Conservation (phyloP, 2,113 vertebrate genomes). For the Sprattus sprattus region DNA sequence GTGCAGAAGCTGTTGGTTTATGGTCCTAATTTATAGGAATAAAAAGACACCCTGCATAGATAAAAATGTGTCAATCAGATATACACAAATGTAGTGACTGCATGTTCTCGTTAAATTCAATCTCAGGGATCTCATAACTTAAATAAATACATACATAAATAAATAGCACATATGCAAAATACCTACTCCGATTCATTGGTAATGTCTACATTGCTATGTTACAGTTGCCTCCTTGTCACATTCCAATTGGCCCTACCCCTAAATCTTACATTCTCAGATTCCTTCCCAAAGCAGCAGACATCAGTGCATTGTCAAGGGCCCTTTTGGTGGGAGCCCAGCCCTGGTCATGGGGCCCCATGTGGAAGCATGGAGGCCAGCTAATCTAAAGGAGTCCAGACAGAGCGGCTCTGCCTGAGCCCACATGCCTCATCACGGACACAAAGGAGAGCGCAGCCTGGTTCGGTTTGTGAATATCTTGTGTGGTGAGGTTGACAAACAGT, state of each 20-base stretch:
- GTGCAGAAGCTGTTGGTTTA: constrained; percentile 2
- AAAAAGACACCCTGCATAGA: constrained; percentile 14
- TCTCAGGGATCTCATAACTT: background rate
- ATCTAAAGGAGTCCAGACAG: constrained; percentile 3
- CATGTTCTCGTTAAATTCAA: background rate
- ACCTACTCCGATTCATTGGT: background rate
- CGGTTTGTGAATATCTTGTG: background rate
- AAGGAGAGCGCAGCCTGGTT: background rate
- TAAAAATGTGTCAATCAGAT: constrained; percentile 11
- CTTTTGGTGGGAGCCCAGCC: background rate
- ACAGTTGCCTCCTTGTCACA: constrained; percentile 3
- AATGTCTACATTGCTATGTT: constrained; percentile 6
- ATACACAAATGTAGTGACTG: background rate
- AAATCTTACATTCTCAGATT: background rate
- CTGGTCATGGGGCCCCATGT: background rate
- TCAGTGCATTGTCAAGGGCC: background rate
- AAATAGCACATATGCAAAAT: background rate
- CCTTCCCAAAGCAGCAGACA: background rate
- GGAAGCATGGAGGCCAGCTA: background rate
- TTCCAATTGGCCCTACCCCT: background rate
- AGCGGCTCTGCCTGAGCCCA: background rate
- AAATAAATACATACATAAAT: constrained; percentile 19
- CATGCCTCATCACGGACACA: background rate
- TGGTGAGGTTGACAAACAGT: constrained; percentile 3
- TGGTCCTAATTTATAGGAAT: background rate